Percentiles rank a stretch among this genome's conserved stretches.
Conservation (phyloP, 2,888 invertebrate species). For the Agrenia bidenticulata region DNA sequence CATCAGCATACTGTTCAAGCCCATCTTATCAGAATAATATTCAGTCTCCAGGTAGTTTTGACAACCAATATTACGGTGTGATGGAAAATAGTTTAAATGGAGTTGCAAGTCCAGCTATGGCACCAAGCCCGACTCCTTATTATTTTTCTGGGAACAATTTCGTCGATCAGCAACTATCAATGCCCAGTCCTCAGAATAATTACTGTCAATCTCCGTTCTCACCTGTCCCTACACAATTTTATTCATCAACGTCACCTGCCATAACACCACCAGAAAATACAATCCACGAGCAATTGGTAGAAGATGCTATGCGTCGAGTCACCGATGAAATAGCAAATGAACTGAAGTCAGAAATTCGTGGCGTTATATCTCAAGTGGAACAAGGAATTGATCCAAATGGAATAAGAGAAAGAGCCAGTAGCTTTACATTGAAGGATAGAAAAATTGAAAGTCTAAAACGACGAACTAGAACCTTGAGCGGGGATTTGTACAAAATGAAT, state of each 20-base stretch:
- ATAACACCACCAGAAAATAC: constrained; percentile 12
- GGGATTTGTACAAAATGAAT: constrained; percentile 27
- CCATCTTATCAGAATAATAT: constrained; percentile 13
- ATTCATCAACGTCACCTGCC: too few relatives aligned
- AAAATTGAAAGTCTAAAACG: constrained; percentile 40
- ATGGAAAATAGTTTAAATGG: too few relatives aligned
- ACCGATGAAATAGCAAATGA: constrained; percentile 77
- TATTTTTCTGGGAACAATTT: constrained; percentile 8
- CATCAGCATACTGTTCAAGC: constrained; percentile 3
- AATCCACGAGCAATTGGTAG: constrained; percentile 19
- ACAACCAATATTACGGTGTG: constrained; percentile 11
- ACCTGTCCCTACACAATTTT: neutral
- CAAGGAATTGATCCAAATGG: constrained; percentile 72
- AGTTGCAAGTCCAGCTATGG: constrained; percentile 31
- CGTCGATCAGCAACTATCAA: constrained; percentile 8
- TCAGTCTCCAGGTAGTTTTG: constrained; percentile 21
- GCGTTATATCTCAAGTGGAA: constrained; percentile 76
- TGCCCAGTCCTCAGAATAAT: neutral
- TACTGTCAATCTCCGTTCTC: neutral
- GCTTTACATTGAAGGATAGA: constrained; percentile 45
- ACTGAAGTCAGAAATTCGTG: constrained; percentile 77
- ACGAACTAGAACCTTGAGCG: constrained; percentile 47
- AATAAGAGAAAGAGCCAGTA: constrained; percentile 45
- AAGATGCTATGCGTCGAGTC: constrained; percentile 57
- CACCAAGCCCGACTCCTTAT: constrained; percentile 29